Percentiles rank a stretch among this genome's conserved stretches.
Evolutionary conservation across 2,113 vertebrate species (phyloP).

Genomic region (Siniperca chuatsi): DNA sequence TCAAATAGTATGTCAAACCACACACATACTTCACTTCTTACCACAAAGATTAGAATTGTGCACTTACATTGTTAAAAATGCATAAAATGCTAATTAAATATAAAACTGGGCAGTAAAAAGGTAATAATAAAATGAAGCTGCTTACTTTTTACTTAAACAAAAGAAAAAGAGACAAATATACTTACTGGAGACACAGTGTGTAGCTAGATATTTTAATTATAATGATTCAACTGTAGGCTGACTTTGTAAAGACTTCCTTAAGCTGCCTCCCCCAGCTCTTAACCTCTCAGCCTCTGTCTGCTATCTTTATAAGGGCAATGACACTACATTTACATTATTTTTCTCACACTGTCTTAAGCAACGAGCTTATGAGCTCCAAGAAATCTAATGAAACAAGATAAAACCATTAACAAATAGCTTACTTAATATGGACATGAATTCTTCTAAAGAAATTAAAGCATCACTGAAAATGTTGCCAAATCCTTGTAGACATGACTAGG

Average conservation of each 20-base stretch:
- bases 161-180: background rate
- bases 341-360: background rate
- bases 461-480: background rate
- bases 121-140: background rate
- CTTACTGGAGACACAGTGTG: background rate
- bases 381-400: background rate
- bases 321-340: background rate
- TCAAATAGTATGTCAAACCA: background rate
- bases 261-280: constrained; percentile 4
- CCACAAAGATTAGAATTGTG: background rate
- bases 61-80: too few species aligned
- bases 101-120: too few species aligned
- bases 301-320: too few species aligned
- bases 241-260: background rate
- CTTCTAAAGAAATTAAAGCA: background rate
- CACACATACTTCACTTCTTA: background rate
- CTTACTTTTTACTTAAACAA: background rate
- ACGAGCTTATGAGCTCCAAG: background rate
- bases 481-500: background rate
- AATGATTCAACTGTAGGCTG: constrained; percentile 28
- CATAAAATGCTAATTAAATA: too few species aligned
- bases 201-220: constrained; percentile 12
- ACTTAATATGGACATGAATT: background rate
- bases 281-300: constrained; percentile 1
- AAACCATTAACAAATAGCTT: background rate